Evolutionary conservation across 2,797 vertebrate species (phyloP).

Genomic region (Amblyopsis hoosieri): DNA sequence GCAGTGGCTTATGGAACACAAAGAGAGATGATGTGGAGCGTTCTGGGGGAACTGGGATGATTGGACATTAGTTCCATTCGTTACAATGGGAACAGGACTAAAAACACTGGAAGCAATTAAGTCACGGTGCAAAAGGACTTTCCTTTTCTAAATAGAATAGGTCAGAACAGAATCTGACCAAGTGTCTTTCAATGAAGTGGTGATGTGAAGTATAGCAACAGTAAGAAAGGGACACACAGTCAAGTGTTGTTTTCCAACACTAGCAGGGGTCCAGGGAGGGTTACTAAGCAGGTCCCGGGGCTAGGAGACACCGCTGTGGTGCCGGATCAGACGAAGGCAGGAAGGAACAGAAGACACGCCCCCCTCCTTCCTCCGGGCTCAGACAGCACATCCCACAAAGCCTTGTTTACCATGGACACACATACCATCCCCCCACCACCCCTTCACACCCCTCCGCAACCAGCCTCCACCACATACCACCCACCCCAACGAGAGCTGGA

Average conservation of each 20-base stretch:
- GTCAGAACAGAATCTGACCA: slow-evolving; percentile 5
- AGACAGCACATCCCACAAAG: slow-evolving; percentile 80
- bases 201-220: slow-evolving; percentile 8
- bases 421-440: slow-evolving; percentile 29
- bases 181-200: slow-evolving; percentile 36
- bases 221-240: slow-evolving; percentile 30
- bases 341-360: slow-evolving; percentile 60
- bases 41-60: slow-evolving; percentile 40
- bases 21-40: slow-evolving; percentile 47
- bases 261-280: slow-evolving; percentile 20
- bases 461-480: slow-evolving; percentile 8
- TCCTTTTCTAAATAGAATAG: slow-evolving; percentile 17
- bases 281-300: slow-evolving; percentile 50
- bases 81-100: slow-evolving; percentile 39
- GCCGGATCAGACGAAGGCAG: slow-evolving; percentile 52
- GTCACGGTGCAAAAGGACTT: slow-evolving; percentile 25
- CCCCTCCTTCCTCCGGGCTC: slow-evolving; percentile 55
- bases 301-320: slow-evolving; percentile 34
- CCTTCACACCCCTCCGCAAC: slow-evolving; percentile 16
- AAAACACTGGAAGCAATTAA: slow-evolving; percentile 22
- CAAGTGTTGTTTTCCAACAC: slow-evolving; percentile 23
- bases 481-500: slow-evolving; percentile 52
- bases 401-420: slow-evolving; percentile 79
- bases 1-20: slow-evolving; percentile 11
- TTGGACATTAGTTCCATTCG: slow-evolving; percentile 25